Evolutionary conservation across 2,113 vertebrate species (phyloP), one percentile per base, ranked within the genome.

Genomic region (Zingel zingel): DNA sequence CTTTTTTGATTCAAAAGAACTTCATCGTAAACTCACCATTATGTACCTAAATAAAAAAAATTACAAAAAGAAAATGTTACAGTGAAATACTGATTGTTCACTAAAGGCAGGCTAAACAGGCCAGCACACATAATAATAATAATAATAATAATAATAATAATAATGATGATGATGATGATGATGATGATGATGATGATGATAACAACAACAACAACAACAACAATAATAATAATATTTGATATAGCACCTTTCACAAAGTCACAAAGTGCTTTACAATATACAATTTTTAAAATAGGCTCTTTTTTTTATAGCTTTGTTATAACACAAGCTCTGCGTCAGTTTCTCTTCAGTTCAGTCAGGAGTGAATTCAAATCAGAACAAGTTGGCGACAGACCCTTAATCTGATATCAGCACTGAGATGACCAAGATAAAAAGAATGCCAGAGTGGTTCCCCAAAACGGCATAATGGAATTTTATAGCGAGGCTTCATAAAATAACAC

Each of bases 401-500:
- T 74, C 47, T 62, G 14, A 64, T 54, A 27, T 19, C n/a, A 63
- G 45, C 58, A 48, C 23, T n/a, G 25, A 58, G 16, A 21, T 58
- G 69, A 47, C 39, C 12, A 39, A 18, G 9, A 63, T 9, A 25
- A 48, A 53, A 23, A 16, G 3, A 39, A 43, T 7, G 21, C 30
- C 48, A 33, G 45, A 23, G 18, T 39, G 47, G 3, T 53, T 4
- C 45, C 43, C 18, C 5, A 11, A 18, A 47, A 69, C 77, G 61
- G 0, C 62, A 36, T 1, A 16, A 16, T 14, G n/a, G 59, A 53
- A 64, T 43, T 13, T 19, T 36, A 64, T 25, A 51, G 8, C 11
- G 18, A 53, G 50, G 72, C 76, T 0, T 79, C 19, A 4, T 19
- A 15, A 47, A 82, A 74, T 51, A 43, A 73, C 66, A 47, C 25